Conservation (phyloP, 2,888 invertebrate genomes). For the Nemapogon koenigi region DNA sequence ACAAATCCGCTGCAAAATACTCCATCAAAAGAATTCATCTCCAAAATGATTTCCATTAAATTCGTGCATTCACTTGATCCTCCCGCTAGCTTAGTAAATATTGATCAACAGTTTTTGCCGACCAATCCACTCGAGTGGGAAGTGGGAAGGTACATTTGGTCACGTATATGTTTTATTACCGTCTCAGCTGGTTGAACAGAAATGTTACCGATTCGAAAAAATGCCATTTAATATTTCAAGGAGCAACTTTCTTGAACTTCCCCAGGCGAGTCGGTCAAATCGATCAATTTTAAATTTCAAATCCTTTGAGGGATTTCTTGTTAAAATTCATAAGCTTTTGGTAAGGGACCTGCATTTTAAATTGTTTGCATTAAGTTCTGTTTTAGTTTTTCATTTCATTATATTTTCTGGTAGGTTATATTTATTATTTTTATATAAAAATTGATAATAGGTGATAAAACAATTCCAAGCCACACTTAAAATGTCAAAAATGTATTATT, state of each 20-base stretch:
- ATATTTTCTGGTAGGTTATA: no score
- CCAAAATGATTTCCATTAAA: background rate
- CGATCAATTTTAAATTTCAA: background rate
- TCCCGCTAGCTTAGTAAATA: background rate
- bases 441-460: no score
- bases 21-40: no score
- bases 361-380: no score
- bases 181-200: slow-evolving; percentile 36
- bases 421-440: no score
- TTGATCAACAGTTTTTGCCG: background rate
- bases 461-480: no score
- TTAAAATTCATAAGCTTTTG: no score
- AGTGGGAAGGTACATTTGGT: slow-evolving; percentile 20
- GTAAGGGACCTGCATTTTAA: no score
- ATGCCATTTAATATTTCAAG: slow-evolving; percentile 8
- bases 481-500: no score
- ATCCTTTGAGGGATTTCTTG: no score
- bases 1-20: no score
- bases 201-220: slow-evolving; percentile 9
- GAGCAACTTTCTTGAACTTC: slow-evolving; percentile 5
- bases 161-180: slow-evolving; percentile 56
- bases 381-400: no score
- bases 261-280: slow-evolving; percentile 1
- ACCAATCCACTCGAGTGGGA: slow-evolving; percentile 4
- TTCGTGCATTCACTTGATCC: background rate